These are phyloP conservation scores for Taphrorychus bicolor DNA, from an alignment of 2,888 invertebrate genomes.

Conservation along the genomic window DNA sequence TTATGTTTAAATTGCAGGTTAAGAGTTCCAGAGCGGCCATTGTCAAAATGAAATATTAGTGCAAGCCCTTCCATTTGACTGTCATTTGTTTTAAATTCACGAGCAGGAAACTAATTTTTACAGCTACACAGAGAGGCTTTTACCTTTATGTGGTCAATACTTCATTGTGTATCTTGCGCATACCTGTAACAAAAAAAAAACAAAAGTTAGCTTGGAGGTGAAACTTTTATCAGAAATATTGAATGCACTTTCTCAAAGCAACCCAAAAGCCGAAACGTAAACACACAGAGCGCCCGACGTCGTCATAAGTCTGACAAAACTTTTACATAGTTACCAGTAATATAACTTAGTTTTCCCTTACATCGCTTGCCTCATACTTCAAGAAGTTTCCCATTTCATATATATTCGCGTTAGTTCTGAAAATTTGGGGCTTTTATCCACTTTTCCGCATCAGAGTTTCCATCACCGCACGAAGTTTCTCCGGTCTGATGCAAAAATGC, in stretches of 20 bases:
- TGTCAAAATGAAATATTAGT: slow-evolving; percentile 20
- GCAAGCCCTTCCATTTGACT: not conserved
- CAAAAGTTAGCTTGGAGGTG: not conserved
- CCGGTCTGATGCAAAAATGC: not conserved
- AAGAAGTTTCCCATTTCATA: slow-evolving; percentile 10
- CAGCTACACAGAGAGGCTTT: not conserved
- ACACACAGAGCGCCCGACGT: not conserved
- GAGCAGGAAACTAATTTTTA: not conserved
- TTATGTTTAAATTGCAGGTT: slow-evolving; percentile 25
- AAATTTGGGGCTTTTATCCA: slow-evolving; percentile 10
- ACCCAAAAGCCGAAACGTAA: too few species aligned
- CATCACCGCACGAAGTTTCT: not conserved
- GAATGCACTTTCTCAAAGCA: not conserved
- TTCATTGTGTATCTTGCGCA: too few species aligned
- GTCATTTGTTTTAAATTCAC: not conserved
- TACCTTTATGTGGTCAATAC: not conserved
- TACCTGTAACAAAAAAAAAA: not conserved
- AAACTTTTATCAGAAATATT: not conserved
- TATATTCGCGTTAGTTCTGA: not conserved
- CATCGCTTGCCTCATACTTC: slow-evolving; percentile 9
- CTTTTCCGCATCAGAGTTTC: slow-evolving; percentile 1
- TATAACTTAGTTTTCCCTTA: slow-evolving; percentile 10
- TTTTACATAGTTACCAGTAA: slow-evolving; percentile 1
- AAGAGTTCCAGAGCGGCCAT: slow-evolving; percentile 9
- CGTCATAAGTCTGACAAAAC: slow-evolving; percentile 1